Percentiles rank a stretch among this genome's conserved stretches.
Evolutionary conservation across 2,113 vertebrate genomes (phyloP).

Genomic region (Agapornis roseicollis): DNA sequence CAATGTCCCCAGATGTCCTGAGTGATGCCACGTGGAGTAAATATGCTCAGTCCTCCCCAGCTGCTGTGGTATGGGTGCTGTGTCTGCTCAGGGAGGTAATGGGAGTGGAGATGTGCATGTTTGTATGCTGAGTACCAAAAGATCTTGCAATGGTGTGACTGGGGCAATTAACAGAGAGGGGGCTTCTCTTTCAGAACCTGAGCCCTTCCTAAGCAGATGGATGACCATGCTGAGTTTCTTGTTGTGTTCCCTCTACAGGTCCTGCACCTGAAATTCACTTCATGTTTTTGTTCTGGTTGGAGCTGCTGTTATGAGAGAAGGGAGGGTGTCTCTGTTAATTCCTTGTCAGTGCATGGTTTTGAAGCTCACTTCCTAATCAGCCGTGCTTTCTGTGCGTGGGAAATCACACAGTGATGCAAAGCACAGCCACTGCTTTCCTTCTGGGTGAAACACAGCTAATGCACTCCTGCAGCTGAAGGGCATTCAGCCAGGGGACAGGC

Average conservation of each 20-base stretch:
- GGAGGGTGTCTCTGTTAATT: background rate
- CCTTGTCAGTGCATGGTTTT: background rate
- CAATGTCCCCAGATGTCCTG: background rate
- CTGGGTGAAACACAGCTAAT: background rate
- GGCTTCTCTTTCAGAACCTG: background rate
- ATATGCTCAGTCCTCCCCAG: background rate
- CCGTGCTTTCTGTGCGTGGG: background rate
- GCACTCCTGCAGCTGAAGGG: background rate
- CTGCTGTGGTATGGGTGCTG: background rate
- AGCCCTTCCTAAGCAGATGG: background rate
- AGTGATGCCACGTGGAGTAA: background rate
- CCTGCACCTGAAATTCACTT: background rate
- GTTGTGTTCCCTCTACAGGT: background rate
- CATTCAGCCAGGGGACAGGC: background rate
- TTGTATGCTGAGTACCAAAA: accelerated
- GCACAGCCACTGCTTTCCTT: background rate
- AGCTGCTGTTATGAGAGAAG: background rate
- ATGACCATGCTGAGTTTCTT: background rate
- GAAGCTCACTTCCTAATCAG: background rate
- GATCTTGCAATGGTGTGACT: background rate
- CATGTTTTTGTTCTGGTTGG: background rate
- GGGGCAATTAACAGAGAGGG: background rate
- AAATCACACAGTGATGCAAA: background rate
- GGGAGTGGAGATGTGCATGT: background rate
- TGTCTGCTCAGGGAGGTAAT: background rate